A percentile compares a stretch with the other conserved stretches of the same genome.
Evolutionary conservation across 2,797 vertebrate genomes (phyloP).

Genomic region (Lacerta bilineata): DNA sequence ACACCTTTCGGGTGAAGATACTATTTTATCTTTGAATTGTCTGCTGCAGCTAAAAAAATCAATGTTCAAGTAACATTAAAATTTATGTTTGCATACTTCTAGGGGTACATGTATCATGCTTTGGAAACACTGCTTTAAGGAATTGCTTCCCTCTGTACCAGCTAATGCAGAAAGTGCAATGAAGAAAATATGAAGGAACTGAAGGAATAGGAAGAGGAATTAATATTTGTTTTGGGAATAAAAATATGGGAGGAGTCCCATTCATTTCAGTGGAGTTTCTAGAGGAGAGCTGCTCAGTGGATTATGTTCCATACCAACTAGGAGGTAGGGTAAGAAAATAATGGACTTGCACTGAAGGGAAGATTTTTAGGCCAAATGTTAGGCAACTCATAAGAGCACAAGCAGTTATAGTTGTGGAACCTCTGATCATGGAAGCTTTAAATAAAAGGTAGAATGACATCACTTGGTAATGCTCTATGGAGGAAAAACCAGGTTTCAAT

Average conservation of each 20-base stretch:
- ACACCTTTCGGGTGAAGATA: too few species aligned
- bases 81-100: too few species aligned
- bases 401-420: not conserved
- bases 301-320: not conserved
- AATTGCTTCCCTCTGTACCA: slow-evolving; percentile 10
- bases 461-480: not conserved
- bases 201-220: not conserved
- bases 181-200: not conserved
- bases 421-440: not conserved
- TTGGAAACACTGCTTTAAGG: too few species aligned
- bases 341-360: not conserved
- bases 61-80: too few species aligned
- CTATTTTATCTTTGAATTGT: too few species aligned
- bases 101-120: too few species aligned
- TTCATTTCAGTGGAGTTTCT: not conserved
- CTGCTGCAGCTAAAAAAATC: too few species aligned
- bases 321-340: not conserved
- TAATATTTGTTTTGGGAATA: too few species aligned
- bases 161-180: slow-evolving; percentile 14
- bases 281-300: not conserved
- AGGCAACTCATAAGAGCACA: not conserved
- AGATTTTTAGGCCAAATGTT: not conserved
- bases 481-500: not conserved
- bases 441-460: not conserved
- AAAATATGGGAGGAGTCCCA: not conserved